Base-by-base conservation (phyloP, 2,888 invertebrate species). In the Cremastobaeus sp. region DNA sequence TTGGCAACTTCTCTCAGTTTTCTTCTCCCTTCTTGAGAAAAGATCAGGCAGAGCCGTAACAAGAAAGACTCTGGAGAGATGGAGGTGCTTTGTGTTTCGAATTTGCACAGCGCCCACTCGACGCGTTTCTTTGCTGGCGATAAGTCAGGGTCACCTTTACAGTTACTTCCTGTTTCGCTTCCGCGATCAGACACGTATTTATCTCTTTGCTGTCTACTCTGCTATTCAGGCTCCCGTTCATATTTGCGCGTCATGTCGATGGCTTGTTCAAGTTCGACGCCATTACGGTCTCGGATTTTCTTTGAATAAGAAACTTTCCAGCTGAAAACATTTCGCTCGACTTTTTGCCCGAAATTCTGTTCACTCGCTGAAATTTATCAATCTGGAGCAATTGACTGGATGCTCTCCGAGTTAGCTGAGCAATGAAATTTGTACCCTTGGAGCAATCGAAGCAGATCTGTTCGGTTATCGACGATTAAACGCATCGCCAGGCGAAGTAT, bases 31-130 rank as follows among this genome's bases (percentile, higher is more conserved):
- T 11, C 47, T 52, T 35, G 32, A 60, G 39, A 70, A 70, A 30
- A 62, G 70, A 62, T 70, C 62, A 37, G 70, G 20, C 54, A 9
- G 41, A 48, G 14, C 14, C 41, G 55, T 62, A 70, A 57, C 70
- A 74, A 62, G 65, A 62, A 66, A 66, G 64, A 39, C 66, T 60
- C 69, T 55, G 76, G 77, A 80, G 81, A 82, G 82, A 82, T 81
- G 78, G 76, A 73, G 77, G 59, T 75, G 80, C 82, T 84, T 83
- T 83, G 81, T 84, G 79, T 81, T 77, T 81, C 77, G 79, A 82
- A 80, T 82, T 82, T 81, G 78, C 81, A 79, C 80, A 79, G 76
- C 77, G 69, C 79, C 54, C 78, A 77, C 77, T 81, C 77, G 76
- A 76, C 77, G 75, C 78, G 77, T 79, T 81, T 78, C 77, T 79